Percentiles rank a stretch among this genome's conserved stretches.
phyloP scores from a whole-genome alignment of 1,140 invertebrate species.

The Bombus pyrosoma region DNA sequence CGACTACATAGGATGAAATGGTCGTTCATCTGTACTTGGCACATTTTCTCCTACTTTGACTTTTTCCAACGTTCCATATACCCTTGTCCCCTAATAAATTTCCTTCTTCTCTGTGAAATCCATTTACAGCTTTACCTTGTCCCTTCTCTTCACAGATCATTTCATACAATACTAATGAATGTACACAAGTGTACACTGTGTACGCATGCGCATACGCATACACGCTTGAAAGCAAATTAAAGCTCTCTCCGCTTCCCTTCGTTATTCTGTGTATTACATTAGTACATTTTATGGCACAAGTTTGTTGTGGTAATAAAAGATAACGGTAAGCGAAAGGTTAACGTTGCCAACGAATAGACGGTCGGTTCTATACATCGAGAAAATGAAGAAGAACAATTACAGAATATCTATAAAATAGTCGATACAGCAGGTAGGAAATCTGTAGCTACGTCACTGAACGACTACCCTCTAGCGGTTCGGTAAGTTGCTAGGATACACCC shows the following conservation, averaged over 20 bases:
- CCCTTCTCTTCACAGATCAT: not conserved
- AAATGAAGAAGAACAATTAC: not conserved
- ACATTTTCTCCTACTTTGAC: not conserved
- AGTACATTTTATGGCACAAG: not conserved
- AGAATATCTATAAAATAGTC: slow-evolving; percentile 15
- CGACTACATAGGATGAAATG: not conserved
- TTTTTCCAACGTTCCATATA: not conserved
- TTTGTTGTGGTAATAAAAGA: not conserved
- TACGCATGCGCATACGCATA: slow-evolving; percentile 26
- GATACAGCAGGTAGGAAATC: slow-evolving; percentile 30
- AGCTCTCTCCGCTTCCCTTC: slow-evolving; percentile 42
- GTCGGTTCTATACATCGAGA: not conserved
- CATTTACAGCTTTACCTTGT: not conserved
- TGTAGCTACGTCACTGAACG: slow-evolving; percentile 70
- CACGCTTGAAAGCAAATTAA: slow-evolving; percentile 63
- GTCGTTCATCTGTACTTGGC: not conserved
- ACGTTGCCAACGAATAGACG: not conserved
- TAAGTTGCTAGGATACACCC: slow-evolving; percentile 79
- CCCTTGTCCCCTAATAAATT: not conserved
- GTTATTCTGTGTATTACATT: not conserved
- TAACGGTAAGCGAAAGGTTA: not conserved
- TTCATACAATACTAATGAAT: not conserved
- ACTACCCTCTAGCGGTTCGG: slow-evolving; percentile 69
- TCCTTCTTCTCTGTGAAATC: not conserved
- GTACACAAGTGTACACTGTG: not conserved